phyloP scores from a whole-genome alignment of 2,797 vertebrate species.

The Clarias laeviceps region DNA sequence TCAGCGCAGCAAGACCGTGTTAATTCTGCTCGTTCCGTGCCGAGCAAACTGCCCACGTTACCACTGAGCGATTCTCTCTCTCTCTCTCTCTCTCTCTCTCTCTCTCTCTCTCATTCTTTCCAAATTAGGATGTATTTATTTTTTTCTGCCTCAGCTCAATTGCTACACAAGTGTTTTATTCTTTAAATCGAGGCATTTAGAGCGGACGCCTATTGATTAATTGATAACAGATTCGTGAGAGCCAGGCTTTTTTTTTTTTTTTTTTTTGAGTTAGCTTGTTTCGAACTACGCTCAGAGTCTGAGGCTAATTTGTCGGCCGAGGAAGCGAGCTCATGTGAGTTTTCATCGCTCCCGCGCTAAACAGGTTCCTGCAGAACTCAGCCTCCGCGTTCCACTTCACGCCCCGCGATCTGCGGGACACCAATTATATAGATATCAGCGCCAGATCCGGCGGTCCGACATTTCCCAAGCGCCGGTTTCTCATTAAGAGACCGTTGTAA shows the following conservation, averaged over 20 bases:
- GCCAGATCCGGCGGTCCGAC: conserved; percentile 23
- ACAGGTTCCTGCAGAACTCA: conserved; percentile 23
- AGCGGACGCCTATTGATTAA: conserved; percentile 60
- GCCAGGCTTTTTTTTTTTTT: neutral
- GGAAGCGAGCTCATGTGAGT: conserved; percentile 23
- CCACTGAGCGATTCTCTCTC: conserved; percentile 14
- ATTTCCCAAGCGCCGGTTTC: conserved; percentile 45
- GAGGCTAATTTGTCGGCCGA: conserved; percentile 45
- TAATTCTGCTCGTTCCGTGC: conserved; percentile 38
- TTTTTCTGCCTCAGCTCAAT: conserved; percentile 46
- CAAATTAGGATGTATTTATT: neutral
- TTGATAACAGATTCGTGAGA: conserved; percentile 60
- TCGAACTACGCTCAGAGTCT: conserved; percentile 35
- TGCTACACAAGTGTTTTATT: conserved; percentile 60
- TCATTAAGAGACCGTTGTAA: conserved; percentile 50
- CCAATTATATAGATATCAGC: conserved; percentile 59
- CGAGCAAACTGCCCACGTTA: conserved; percentile 45
- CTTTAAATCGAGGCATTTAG: conserved; percentile 49
- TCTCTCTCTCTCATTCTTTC: neutral
- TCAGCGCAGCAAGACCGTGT: conserved; percentile 45
- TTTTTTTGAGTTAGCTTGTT: conserved; percentile 21
- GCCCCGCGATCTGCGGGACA: conserved; percentile 35
- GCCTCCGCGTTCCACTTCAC: conserved; percentile 43
- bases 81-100: neutral
- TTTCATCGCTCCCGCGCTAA: conserved; percentile 33